These are phyloP conservation scores for Embiotoca jacksoni DNA, from an alignment of 2,113 vertebrate genomes.

Conservation along the genomic window DNA sequence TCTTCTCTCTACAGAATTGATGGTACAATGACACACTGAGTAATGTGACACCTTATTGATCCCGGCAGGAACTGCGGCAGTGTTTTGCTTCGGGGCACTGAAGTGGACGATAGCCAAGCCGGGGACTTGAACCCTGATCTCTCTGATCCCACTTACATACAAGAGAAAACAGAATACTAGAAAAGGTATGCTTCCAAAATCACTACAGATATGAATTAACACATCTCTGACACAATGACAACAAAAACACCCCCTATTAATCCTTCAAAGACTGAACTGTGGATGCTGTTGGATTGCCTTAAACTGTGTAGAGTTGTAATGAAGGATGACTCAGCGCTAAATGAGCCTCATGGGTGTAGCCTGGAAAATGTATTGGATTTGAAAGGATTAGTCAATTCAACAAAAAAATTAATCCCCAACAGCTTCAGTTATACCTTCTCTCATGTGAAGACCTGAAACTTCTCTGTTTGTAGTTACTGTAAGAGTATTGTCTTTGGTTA, in stretches of 20 bases:
- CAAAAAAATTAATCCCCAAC: too few species aligned
- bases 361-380: too few species aligned
- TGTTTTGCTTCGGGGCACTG: conserved; percentile 34
- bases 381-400: background rate
- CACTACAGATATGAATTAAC: background rate
- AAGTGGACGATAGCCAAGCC: conserved; percentile 34
- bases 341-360: background rate
- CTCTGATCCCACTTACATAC: background rate
- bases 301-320: too few species aligned
- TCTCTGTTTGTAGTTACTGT: too few species aligned
- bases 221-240: too few species aligned
- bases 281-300: too few species aligned
- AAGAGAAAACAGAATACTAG: background rate
- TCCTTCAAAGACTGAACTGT: too few species aligned
- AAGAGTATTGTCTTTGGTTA: background rate
- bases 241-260: too few species aligned
- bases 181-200: background rate
- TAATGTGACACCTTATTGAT: conserved; percentile 58
- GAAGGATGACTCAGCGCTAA: background rate
- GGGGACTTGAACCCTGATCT: conserved; percentile 11
- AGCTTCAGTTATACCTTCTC: too few species aligned
- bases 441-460: too few species aligned
- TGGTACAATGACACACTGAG: conserved; percentile 30
- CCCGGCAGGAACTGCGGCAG: conserved; percentile 45
- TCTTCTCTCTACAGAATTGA: conserved; percentile 27